A percentile compares a stretch with the other conserved stretches of the same genome.
Evolutionary conservation across 2,797 vertebrate genomes (phyloP).

Genomic region (Notamacropus eugenii): DNA sequence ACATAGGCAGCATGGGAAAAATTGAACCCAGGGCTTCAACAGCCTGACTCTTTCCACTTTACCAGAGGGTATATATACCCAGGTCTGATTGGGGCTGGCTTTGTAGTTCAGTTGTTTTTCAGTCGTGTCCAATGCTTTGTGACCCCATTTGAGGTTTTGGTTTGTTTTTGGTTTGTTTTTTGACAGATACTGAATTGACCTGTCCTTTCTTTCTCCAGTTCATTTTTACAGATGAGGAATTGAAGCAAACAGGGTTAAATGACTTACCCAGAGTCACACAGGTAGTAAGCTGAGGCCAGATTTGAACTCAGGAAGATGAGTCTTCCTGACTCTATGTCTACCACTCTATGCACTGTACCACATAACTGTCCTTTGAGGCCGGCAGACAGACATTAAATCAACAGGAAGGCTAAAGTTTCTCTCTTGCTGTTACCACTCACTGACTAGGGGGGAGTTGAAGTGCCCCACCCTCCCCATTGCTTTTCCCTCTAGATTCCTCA

Average conservation of each 20-base stretch:
- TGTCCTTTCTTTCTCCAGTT: not conserved
- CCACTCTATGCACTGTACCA: not conserved
- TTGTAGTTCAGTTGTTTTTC: not conserved
- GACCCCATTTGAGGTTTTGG: not conserved
- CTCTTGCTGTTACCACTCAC: not conserved
- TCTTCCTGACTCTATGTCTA: not conserved
- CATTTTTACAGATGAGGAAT: too few relatives aligned
- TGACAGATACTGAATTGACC: not conserved
- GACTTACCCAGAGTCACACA: not conserved
- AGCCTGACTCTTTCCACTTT: not conserved
- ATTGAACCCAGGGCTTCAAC: not conserved
- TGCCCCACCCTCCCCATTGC: not conserved
- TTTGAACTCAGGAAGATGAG: not conserved
- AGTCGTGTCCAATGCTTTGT: not conserved
- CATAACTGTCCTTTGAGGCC: not conserved
- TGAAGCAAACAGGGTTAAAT: not conserved
- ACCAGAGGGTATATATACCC: not conserved
- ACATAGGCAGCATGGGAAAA: not conserved
- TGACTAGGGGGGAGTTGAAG: not conserved
- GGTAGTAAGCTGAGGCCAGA: not conserved
- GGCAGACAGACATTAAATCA: not conserved
- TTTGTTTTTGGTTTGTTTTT: not conserved
- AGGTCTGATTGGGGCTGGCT: not conserved
- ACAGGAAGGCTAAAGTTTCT: not conserved
- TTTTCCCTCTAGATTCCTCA: not conserved